A percentile compares a stretch with the other conserved stretches of the same genome.
Conservation (phyloP, 2,113 vertebrate genomes). For the Peromyscus polionotus region DNA sequence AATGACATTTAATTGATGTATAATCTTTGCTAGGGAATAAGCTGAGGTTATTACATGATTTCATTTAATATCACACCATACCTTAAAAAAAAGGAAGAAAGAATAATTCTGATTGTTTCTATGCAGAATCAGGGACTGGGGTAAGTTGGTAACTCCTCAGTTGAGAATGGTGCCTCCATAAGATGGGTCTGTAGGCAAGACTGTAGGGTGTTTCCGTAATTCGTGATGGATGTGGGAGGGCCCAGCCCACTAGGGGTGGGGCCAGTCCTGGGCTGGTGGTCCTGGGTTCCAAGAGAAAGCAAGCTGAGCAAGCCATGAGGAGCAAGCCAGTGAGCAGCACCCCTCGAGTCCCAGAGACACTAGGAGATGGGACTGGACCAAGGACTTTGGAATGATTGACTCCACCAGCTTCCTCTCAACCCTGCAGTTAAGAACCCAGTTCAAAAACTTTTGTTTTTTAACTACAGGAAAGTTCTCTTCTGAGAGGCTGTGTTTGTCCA, state of each 20-base stretch:
- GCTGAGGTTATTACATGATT: neutral
- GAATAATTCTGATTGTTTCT: neutral
- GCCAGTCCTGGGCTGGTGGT: neutral
- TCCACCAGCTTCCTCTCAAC: neutral
- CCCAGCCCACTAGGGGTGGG: too few relatives aligned
- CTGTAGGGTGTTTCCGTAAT: neutral
- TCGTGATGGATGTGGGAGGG: neutral
- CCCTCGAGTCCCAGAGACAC: neutral
- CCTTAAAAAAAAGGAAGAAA: neutral
- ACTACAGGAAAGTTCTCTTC: neutral
- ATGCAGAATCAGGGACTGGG: neutral
- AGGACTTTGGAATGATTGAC: neutral
- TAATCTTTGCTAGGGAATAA: constrained; percentile 12
- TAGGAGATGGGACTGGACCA: neutral
- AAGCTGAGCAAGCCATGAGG: neutral
- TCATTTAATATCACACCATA: neutral
- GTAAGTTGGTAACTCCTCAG: neutral
- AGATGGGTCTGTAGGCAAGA: neutral
- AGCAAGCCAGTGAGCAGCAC: neutral
- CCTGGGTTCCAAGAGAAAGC: neutral
- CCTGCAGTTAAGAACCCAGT: neutral
- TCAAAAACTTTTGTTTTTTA: constrained; percentile 1
- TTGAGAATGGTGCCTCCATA: neutral
- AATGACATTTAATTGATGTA: neutral
- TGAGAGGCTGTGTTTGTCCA: neutral